Percentiles rank a stretch among this genome's conserved stretches.
phyloP scores from a whole-genome alignment of 2,888 invertebrate genomes.

The Copidosoma aretas region DNA sequence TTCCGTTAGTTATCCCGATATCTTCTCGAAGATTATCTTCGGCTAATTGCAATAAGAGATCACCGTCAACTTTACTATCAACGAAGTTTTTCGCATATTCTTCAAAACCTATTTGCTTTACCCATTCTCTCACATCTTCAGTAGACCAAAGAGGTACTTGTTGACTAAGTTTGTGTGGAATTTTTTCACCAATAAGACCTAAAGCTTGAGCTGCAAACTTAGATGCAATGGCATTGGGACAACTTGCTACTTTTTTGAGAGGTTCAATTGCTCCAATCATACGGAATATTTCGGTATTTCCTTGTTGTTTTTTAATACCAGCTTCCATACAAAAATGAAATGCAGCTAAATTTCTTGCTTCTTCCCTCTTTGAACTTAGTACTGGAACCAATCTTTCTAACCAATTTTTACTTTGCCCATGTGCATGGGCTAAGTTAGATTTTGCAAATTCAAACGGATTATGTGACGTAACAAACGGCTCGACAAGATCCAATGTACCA shows the following conservation, averaged over 20 bases:
- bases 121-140: slow-evolving; percentile 97
- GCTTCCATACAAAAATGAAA: slow-evolving; percentile 99
- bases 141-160: slow-evolving; percentile 98
- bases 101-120: slow-evolving; percentile 94
- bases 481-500: slow-evolving; percentile 95
- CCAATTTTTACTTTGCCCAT: slow-evolving; percentile 97
- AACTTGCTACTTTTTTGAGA: slow-evolving; percentile 94
- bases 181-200: slow-evolving; percentile 91
- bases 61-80: slow-evolving; percentile 95
- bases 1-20: slow-evolving; percentile 91
- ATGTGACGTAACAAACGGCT: slow-evolving; percentile 94
- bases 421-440: slow-evolving; percentile 89
- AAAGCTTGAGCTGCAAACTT: slow-evolving; percentile 95
- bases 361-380: slow-evolving; percentile 91
- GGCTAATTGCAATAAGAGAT: slow-evolving; percentile 87
- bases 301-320: slow-evolving; percentile 93
- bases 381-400: slow-evolving; percentile 91
- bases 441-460: slow-evolving; percentile 95
- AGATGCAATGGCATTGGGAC: slow-evolving; percentile 96
- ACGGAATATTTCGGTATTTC: slow-evolving; percentile 87
- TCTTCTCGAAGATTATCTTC: slow-evolving; percentile 93
- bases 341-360: slow-evolving; percentile 94
- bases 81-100: slow-evolving; percentile 84
- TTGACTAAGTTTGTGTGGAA: slow-evolving; percentile 96
- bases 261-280: slow-evolving; percentile 96